Evolutionary conservation across 2,113 vertebrate genomes (phyloP).

Genomic region (Rattus norvegicus): GRCr8 NC_086020.1:155222001-155222500

Average conservation of each 20-base stretch:
- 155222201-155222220: too few relatives aligned
- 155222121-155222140: neutral
- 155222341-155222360: neutral
- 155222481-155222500: neutral
- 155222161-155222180: too few relatives aligned
- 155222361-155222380: neutral
- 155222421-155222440: neutral
- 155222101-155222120: neutral
- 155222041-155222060: neutral
- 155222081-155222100: neutral
- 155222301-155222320: neutral
- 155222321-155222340: neutral
- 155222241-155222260: too few relatives aligned
- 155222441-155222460: neutral
- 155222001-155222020: neutral
- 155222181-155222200: too few relatives aligned
- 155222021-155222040: neutral
- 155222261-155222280: too few relatives aligned
- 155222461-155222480: neutral
- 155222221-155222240: too few relatives aligned
- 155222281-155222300: too few relatives aligned
- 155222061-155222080: neutral
- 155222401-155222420: neutral
- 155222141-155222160: too few relatives aligned
- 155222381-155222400: neutral